phyloP scores from a whole-genome alignment of 1,140 invertebrate genomes.

The Drosophila pruinosa region DNA sequence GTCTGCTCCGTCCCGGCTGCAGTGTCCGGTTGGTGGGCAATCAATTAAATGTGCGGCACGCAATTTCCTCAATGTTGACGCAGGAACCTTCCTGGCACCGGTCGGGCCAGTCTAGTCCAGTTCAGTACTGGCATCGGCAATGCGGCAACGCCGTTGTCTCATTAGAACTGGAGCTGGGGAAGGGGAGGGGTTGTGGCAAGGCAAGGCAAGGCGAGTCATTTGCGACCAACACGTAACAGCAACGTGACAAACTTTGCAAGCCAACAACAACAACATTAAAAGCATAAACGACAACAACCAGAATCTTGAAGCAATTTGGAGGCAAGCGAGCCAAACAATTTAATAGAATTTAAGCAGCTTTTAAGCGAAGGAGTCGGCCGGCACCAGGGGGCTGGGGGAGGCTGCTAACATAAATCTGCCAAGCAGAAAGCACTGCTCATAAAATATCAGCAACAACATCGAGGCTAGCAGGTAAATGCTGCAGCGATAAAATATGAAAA shows the following conservation, averaged over 20 bases:
- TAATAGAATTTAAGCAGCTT: conserved; percentile 76
- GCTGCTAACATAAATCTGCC: conserved; percentile 65
- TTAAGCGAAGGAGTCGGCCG: conserved; percentile 32
- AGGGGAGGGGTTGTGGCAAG: neutral
- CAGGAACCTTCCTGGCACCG: conserved; percentile 2
- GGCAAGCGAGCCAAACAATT: conserved; percentile 40
- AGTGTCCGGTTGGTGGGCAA: conserved; percentile 38
- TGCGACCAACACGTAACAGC: conserved; percentile 47
- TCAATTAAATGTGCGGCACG: conserved; percentile 49
- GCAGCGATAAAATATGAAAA: conserved; percentile 62
- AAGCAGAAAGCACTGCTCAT: conserved; percentile 57
- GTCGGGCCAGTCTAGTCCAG: too few relatives aligned
- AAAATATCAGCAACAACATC: conserved; percentile 51
- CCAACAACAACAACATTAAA: conserved; percentile 19
- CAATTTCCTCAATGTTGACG: conserved; percentile 49
- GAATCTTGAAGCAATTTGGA: conserved; percentile 43
- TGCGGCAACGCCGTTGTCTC: conserved; percentile 31
- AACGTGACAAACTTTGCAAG: conserved; percentile 66
- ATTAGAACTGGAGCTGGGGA: conserved; percentile 32
- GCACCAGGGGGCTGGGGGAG: neutral
- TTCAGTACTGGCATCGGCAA: neutral
- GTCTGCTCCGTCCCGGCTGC: neutral
- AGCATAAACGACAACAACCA: neutral
- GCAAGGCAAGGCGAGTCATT: neutral
- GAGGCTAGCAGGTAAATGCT: conserved; percentile 57